Evolutionary conservation across 2,113 vertebrate genomes (phyloP).

Genomic region (Lutjanus erythropterus): DNA sequence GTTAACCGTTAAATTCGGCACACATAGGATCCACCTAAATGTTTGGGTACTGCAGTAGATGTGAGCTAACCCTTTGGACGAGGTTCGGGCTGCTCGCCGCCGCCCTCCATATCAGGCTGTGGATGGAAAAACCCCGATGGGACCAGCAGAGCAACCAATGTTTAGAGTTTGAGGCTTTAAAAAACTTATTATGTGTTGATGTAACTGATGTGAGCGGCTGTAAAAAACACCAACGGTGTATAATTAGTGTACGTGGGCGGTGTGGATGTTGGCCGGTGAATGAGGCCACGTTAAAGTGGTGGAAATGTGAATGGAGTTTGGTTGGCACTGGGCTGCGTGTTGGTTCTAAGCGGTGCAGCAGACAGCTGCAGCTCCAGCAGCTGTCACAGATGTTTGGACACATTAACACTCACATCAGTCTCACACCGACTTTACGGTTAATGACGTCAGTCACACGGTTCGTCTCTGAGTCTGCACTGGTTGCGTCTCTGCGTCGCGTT

Average conservation of each 20-base stretch:
- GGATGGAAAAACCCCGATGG: neutral
- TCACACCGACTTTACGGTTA: neutral
- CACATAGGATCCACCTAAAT: neutral
- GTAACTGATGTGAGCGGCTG: neutral
- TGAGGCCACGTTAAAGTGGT: neutral
- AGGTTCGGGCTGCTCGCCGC: neutral
- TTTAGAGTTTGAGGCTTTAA: neutral
- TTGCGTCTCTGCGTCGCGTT: neutral
- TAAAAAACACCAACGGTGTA: accelerated
- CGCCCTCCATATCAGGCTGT: slow-evolving; percentile 14
- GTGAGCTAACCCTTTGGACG: neutral
- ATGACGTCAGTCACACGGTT: slow-evolving; percentile 16
- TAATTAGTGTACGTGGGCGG: no score
- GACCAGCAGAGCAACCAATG: accelerated
- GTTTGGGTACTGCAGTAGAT: neutral
- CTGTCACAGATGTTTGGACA: slow-evolving; percentile 16
- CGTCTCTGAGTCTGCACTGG: slow-evolving; percentile 3
- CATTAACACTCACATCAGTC: neutral
- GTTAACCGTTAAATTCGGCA: neutral
- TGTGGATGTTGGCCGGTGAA: neutral
- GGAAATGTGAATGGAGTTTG: slow-evolving; percentile 3
- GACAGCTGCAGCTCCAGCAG: slow-evolving; percentile 27
- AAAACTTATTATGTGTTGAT: neutral
- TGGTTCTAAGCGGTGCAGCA: neutral
- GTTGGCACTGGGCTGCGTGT: neutral